phyloP scores from a whole-genome alignment of 2,888 invertebrate species.

The Mythimna albipuncta region DNA sequence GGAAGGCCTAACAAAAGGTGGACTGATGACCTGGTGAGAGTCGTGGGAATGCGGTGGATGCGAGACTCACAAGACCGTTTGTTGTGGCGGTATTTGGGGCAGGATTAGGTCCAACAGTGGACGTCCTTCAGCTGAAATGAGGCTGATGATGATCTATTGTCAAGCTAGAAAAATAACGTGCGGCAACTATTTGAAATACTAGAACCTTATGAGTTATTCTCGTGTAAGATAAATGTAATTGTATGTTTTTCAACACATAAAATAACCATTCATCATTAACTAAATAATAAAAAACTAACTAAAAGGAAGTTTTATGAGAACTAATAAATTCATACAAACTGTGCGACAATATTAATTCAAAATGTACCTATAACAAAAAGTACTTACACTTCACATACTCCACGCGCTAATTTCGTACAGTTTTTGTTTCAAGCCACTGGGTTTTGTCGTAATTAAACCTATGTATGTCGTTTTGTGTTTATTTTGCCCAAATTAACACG shows the following conservation, averaged over 20 bases:
- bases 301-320: background rate
- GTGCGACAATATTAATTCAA: slow-evolving; percentile 4
- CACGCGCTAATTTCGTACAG: slow-evolving; percentile 49
- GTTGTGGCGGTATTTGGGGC: too few relatives aligned
- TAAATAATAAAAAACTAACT: background rate
- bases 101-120: too few relatives aligned
- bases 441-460: slow-evolving; percentile 62
- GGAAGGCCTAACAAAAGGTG: too few relatives aligned
- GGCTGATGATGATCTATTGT: too few relatives aligned
- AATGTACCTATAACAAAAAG: slow-evolving; percentile 18
- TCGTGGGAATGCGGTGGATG: too few relatives aligned
- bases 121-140: too few relatives aligned
- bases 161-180: too few relatives aligned
- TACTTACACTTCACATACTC: background rate
- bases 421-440: slow-evolving; percentile 57
- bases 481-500: slow-evolving; percentile 61
- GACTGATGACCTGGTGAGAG: too few relatives aligned
- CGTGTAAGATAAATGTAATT: background rate
- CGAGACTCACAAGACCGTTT: too few relatives aligned
- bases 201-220: background rate
- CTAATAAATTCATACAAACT: background rate
- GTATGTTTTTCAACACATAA: too few relatives aligned
- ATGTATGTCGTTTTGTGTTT: slow-evolving; percentile 54
- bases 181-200: too few relatives aligned
- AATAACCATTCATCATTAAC: too few relatives aligned